These are phyloP conservation scores for Rhimphoctona megacephalus DNA, from an alignment of 2,888 invertebrate genomes.

Conservation along the genomic window DNA sequence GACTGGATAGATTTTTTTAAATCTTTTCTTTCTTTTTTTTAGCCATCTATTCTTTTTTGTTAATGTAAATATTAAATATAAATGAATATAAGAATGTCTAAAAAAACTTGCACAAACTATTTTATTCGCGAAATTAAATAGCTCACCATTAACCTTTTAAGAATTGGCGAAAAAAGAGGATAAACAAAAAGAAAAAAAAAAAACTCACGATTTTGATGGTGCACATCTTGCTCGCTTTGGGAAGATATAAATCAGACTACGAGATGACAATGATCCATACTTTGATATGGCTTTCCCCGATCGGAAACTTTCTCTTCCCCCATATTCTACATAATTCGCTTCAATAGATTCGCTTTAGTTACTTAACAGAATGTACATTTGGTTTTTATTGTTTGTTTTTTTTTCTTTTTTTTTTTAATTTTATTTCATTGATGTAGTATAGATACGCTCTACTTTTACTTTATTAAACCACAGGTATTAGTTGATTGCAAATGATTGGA, in stretches of 20 bases:
- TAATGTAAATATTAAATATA: background rate
- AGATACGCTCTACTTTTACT: conserved; percentile 65
- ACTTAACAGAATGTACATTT: conserved; percentile 58
- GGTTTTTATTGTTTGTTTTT: conserved; percentile 29
- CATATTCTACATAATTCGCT: conserved; percentile 50
- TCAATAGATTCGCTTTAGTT: conserved; percentile 56
- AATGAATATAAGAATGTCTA: too few relatives aligned
- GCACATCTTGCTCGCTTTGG: conserved; percentile 74
- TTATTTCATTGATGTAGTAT: conserved; percentile 40
- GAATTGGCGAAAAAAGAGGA: conserved; percentile 14
- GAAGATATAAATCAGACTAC: conserved; percentile 74
- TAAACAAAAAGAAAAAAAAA: conserved; percentile 5
- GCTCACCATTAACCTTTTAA: background rate
- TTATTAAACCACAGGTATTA: conserved; percentile 41
- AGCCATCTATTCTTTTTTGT: too few relatives aligned
- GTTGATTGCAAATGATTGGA: conserved; percentile 17
- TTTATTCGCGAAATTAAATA: background rate
- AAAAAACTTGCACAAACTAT: background rate
- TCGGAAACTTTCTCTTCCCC: conserved; percentile 72
- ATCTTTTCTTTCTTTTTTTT: too few relatives aligned
- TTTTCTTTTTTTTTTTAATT: background rate
- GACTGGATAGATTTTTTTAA: too few relatives aligned
- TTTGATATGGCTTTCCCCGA: conserved; percentile 65
- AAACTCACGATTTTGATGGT: conserved; percentile 74
- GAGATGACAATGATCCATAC: conserved; percentile 55